Evolutionary conservation across 2,113 vertebrate genomes (phyloP), one percentile per base, ranked within the genome.

Genomic region (Dipodomys ordii): DNA sequence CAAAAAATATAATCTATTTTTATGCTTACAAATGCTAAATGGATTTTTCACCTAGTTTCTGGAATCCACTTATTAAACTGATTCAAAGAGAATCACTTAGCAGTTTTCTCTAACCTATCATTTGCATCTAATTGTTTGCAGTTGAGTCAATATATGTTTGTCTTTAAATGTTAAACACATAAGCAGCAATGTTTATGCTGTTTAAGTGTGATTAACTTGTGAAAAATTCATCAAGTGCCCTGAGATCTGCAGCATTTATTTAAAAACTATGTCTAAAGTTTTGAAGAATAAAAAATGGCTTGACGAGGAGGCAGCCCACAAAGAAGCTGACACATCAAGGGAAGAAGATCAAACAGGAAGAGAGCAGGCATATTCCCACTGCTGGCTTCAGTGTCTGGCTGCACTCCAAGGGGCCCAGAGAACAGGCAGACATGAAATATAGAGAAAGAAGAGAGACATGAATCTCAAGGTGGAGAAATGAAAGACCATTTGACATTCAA

Each of bases 321-420:
- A 98, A 98, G 98, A 97, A 97, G 94, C 97, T 96, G 98, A 97
- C 97, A 98, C 98, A 98, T 98, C 97, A 98, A 98, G 98, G 96
- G 96, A 98, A 97, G 95, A 87, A 98, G 98, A 98, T 98, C 98
- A 98, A 98, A 98, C 84, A 90, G 96, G 90, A 97, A 91, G 92
- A 92, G 15, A 96, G 97, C 96, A 93, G 95, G 96, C 96, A 96
- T 96, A 96, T 96, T 98, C 98, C 97, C 97, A 92, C 87, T 96
- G 95, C 88, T 94, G 97, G 93, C 96, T 97, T 96, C 84, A 73
- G 87, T 92, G 96, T 57, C 97, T 98, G 97, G 97, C 98, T 98
- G 82, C 92, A 82, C 96, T 98, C 98, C 97, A 96, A 97, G 92
- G 92, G 97, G 95, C 90, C 97, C 97, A 98, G 98, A 98, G 98